Base-by-base conservation (phyloP, 2,888 invertebrate genomes). In the Xanthorhoe spadicearia region DNA sequence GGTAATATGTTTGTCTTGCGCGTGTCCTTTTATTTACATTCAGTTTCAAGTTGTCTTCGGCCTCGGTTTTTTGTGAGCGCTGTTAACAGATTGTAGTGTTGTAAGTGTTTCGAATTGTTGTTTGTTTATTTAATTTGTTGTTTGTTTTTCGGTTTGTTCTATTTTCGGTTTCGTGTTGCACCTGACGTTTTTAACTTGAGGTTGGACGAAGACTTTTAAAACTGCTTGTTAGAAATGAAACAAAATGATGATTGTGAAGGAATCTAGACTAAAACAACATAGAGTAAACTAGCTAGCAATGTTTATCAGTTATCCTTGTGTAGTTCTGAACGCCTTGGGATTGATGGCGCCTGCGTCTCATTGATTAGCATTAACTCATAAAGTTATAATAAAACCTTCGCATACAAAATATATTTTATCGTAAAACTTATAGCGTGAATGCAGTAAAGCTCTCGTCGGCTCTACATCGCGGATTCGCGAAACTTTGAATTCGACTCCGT, bases 1-100 rank as follows among this genome's bases (percentile, higher is more conserved):
- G 75, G 77, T 79, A 77, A 82, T 82, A 79, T 80, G 75, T 80
- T 82, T 80, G 77, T 78, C 73, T 78, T 79, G 73, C 70, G 76
- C 70, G 69, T 71, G 74, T 73, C 74, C 59, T 68, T 70, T 71
- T 78, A 77, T 80, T 79, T 78, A 79, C 76, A 77, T 78, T 73
- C 67, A 70, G 72, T 71, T 71, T 68, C 69, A 59, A 72, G 61
- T 78, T 77, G 77, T 75, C 71, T 74, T 70, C 61, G 61, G 69
- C 48, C 61, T 72, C 64, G 71, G 71, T 74, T 77, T 71, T 70
- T 71, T 66, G 65, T 73, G 72, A 71, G 65, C 64, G 62, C 70
- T 63, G 58, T 68, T 66, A 68, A 64, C 68, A 64, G 58, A 65
- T 72, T 66, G 73, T 66, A 68, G 58, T 66, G 69, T 52, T 54